Conservation (phyloP, 1,140 invertebrate genomes). For the Samia ricini region DNA sequence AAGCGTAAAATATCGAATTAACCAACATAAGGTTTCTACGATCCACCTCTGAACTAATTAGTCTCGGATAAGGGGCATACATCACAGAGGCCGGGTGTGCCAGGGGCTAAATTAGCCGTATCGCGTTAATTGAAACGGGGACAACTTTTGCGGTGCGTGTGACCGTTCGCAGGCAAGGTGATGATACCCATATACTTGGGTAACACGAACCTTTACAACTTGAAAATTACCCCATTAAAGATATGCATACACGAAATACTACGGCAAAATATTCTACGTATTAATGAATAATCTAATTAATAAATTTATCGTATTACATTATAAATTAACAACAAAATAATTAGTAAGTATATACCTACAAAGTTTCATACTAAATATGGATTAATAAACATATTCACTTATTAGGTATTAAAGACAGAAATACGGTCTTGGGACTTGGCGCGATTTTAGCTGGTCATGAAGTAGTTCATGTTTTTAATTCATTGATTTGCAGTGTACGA, state of each 20-base stretch:
- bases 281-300: too few species aligned
- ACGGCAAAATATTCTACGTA: too few species aligned
- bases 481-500: too few species aligned
- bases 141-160: conserved; percentile 19
- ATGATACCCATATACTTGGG: neutral
- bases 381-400: too few species aligned
- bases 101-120: conserved; percentile 26
- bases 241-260: neutral
- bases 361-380: too few species aligned
- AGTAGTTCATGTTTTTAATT: too few species aligned
- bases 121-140: conserved; percentile 28
- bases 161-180: neutral
- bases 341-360: too few species aligned
- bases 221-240: neutral
- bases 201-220: neutral
- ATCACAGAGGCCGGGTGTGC: conserved; percentile 19
- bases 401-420: too few species aligned
- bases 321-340: too few species aligned
- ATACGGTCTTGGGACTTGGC: too few species aligned
- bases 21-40: conserved; percentile 22
- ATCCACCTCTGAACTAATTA: conserved; percentile 26
- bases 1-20: conserved; percentile 20
- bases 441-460: too few species aligned
- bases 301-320: too few species aligned
- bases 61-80: conserved; percentile 24